Conservation (phyloP, 2,888 invertebrate species). For the Cartodere bifasciata region DNA sequence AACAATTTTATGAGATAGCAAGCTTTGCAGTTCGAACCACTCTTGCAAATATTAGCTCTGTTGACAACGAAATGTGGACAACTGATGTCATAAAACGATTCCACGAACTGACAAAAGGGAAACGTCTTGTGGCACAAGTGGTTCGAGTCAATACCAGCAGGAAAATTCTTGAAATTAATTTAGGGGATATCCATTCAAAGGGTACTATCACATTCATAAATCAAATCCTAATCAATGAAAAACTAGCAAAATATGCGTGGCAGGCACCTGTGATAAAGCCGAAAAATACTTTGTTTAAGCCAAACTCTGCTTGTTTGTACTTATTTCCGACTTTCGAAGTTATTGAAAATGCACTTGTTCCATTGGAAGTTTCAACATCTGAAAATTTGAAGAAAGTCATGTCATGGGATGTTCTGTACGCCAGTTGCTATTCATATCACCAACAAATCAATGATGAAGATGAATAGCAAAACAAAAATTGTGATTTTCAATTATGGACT, state of each 20-base stretch:
- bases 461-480: constrained; percentile 4
- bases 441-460: no score
- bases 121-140: constrained; percentile 5
- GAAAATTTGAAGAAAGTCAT: constrained; percentile 6
- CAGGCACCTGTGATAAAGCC: constrained; percentile 1
- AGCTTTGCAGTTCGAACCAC: constrained; percentile 7
- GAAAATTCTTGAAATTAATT: constrained; percentile 10
- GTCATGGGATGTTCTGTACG: constrained; percentile 9
- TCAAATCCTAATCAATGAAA: constrained; percentile 7
- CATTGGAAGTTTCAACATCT: constrained; percentile 1
- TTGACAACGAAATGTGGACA: constrained; percentile 9
- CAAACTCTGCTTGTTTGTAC: constrained; percentile 3
- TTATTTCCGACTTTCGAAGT: constrained; percentile 9
- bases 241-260: constrained; percentile 7
- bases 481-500: neutral
- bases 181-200: constrained; percentile 1
- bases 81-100: constrained; percentile 7
- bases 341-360: constrained; percentile 9
- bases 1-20: constrained; percentile 6
- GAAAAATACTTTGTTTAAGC: constrained; percentile 3
- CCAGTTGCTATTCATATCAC: constrained; percentile 7
- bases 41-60: constrained; percentile 5
- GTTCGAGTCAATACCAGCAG: constrained; percentile 5
- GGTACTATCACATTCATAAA: constrained; percentile 5
- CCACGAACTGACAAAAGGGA: constrained; percentile 3